Percentiles rank a stretch among this genome's conserved stretches.
phyloP scores from a whole-genome alignment of 2,888 invertebrate genomes.

The Protophormia terraenovae region DNA sequence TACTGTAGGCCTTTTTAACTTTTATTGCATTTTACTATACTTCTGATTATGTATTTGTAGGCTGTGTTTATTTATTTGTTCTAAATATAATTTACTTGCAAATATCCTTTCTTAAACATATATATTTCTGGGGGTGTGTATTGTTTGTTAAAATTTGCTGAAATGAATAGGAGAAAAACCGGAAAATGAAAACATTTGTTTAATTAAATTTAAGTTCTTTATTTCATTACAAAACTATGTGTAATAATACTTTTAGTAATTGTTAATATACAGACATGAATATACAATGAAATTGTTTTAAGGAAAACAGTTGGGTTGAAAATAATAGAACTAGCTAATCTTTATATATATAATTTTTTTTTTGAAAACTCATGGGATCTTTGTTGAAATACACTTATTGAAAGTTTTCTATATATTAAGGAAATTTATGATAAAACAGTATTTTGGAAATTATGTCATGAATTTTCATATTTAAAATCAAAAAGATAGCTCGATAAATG shows the following conservation, averaged over 20 bases:
- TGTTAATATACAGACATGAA: background rate
- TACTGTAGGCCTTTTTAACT: too few relatives aligned
- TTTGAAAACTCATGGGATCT: too few relatives aligned
- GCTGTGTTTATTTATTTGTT: background rate
- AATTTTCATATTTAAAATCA: too few relatives aligned
- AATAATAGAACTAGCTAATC: too few relatives aligned
- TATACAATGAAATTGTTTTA: too few relatives aligned
- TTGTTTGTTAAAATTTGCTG: background rate
- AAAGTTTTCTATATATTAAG: too few relatives aligned
- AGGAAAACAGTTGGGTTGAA: background rate
- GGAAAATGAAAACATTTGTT: slow-evolving; percentile 13
- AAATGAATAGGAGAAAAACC: background rate
- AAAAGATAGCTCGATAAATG: too few relatives aligned
- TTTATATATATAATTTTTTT: too few relatives aligned
- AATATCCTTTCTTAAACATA: background rate
- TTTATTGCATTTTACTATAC: too few relatives aligned
- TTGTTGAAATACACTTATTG: too few relatives aligned
- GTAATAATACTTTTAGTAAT: background rate
- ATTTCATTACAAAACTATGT: background rate
- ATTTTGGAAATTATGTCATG: too few relatives aligned
- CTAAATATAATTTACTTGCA: background rate
- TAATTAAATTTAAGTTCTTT: slow-evolving; percentile 26
- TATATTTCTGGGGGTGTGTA: background rate
- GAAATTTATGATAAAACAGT: too few relatives aligned
- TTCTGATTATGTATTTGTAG: background rate